phyloP scores from a whole-genome alignment of 2,113 vertebrate species.

The Zeus faber region DNA sequence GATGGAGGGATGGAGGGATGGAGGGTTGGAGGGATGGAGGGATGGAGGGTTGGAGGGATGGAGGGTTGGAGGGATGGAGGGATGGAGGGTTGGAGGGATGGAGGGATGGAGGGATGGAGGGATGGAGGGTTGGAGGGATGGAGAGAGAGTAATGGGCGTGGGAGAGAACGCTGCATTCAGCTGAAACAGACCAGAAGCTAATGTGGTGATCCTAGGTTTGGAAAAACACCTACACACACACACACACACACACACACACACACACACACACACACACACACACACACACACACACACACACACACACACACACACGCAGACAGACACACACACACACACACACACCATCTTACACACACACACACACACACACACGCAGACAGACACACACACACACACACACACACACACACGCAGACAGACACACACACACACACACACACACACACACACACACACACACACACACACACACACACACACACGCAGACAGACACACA shows the following conservation, averaged over 20 bases:
- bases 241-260: slow-evolving; percentile 22
- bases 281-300: neutral
- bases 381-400: too few species aligned
- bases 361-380: too few species aligned
- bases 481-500: too few species aligned
- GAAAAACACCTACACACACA: slow-evolving; percentile 51
- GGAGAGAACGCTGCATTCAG: slow-evolving; percentile 65
- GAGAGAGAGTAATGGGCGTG: slow-evolving; percentile 35
- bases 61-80: neutral
- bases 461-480: too few species aligned
- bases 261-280: slow-evolving; percentile 8
- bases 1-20: neutral
- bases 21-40: neutral
- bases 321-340: neutral
- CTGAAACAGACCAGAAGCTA: slow-evolving; percentile 71
- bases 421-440: too few species aligned
- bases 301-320: neutral
- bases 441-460: too few species aligned
- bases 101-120: neutral
- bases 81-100: neutral
- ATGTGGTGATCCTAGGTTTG: slow-evolving; percentile 63
- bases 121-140: neutral
- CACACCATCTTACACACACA: too few species aligned
- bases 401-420: too few species aligned
- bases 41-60: neutral